Evolutionary conservation across 2,113 vertebrate species (phyloP).

Genomic region (Serinus canaria): DNA sequence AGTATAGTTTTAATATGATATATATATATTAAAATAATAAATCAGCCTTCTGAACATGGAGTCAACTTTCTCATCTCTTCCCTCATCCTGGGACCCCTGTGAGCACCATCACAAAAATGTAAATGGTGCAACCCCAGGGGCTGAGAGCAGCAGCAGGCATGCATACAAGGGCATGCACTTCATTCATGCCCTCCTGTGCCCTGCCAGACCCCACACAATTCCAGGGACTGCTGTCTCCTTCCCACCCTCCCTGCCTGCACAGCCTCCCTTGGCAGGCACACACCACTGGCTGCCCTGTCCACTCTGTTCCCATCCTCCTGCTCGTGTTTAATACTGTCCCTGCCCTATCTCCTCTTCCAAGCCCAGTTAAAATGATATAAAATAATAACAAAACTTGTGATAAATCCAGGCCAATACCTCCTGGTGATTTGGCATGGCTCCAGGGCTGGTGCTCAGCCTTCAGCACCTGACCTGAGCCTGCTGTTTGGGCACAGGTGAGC

Average conservation of each 20-base stretch:
- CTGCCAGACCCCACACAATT: not conserved
- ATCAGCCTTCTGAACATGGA: no score
- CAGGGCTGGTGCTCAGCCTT: not conserved
- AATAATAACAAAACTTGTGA: not conserved
- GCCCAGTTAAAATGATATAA: not conserved
- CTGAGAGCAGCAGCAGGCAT: not conserved
- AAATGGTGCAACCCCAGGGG: not conserved
- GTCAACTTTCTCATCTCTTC: no score
- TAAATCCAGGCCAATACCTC: not conserved
- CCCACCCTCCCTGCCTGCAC: not conserved
- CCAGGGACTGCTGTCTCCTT: not conserved
- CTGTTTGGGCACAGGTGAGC: not conserved
- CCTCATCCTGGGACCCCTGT: no score
- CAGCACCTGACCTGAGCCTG: not conserved
- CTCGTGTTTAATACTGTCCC: accelerated
- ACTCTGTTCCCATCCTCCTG: not conserved
- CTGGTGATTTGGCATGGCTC: not conserved
- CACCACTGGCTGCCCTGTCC: not conserved
- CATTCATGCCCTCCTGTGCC: not conserved
- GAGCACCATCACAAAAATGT: not conserved
- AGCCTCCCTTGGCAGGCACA: not conserved
- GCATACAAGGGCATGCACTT: not conserved
- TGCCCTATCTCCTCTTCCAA: not conserved
- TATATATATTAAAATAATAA: no score
- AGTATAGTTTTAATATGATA: no score